Conservation (phyloP, 2,113 vertebrate genomes). For the Heterotilapia buettikoferi region DNA sequence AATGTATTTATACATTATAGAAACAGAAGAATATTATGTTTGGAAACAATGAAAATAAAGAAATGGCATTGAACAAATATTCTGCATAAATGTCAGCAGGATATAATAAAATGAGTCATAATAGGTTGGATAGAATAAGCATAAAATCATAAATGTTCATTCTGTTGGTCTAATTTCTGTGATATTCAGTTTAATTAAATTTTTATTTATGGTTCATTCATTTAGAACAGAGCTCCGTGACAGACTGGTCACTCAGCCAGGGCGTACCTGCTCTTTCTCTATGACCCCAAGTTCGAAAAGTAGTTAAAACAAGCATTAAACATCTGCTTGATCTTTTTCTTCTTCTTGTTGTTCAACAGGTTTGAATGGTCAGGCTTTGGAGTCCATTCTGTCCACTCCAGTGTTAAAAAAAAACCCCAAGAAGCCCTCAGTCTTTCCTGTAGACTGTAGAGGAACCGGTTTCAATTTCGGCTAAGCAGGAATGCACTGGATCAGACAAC, state of each 20-base stretch:
- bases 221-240: background rate
- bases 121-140: background rate
- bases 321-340: fast-evolving
- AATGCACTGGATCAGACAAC: background rate
- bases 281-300: background rate
- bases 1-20: fast-evolving
- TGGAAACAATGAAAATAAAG: background rate
- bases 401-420: background rate
- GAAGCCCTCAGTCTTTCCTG: conserved; percentile 43
- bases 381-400: conserved; percentile 22
- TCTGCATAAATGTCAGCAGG: fast-evolving
- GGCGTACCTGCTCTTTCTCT: background rate
- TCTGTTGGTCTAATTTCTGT: background rate
- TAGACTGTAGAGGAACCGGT: background rate
- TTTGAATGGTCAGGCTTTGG: background rate
- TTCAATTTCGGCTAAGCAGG: background rate
- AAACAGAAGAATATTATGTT: background rate
- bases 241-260: background rate
- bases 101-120: background rate
- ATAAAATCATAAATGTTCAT: background rate
- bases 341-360: fast-evolving
- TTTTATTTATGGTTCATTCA: background rate
- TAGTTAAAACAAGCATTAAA: background rate
- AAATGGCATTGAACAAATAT: background rate
- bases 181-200: background rate